Percentiles rank a stretch among this genome's conserved stretches.
Conservation (phyloP, 2,888 invertebrate species). For the Agriopis aurantiaria region DNA sequence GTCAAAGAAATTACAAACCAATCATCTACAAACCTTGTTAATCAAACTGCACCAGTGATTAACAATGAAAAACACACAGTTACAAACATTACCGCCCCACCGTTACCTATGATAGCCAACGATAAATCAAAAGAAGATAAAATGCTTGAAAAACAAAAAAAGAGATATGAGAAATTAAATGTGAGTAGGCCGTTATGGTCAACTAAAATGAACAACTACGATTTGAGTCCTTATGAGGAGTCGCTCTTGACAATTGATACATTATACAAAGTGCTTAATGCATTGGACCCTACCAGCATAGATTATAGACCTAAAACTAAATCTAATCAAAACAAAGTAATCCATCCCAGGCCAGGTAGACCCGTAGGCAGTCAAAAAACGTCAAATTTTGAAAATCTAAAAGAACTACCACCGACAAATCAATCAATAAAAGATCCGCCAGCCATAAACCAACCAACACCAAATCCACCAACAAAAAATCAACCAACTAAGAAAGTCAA, state of each 20-base stretch:
- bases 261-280: slow-evolving; percentile 68
- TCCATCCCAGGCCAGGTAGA: background rate
- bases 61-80: slow-evolving; percentile 1
- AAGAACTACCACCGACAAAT: background rate
- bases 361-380: background rate
- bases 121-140: slow-evolving; percentile 11
- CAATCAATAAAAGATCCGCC: too few relatives aligned
- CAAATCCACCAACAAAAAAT: background rate
- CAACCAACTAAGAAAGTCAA: background rate
- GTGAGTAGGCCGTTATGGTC: slow-evolving; percentile 11
- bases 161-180: background rate
- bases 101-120: slow-evolving; percentile 1
- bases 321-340: background rate
- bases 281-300: slow-evolving; percentile 29
- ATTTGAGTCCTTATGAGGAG: slow-evolving; percentile 32
- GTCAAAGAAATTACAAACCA: too few relatives aligned
- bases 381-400: background rate
- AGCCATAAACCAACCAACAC: background rate
- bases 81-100: background rate
- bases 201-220: slow-evolving; percentile 1
- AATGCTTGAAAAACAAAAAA: slow-evolving; percentile 17
- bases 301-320: slow-evolving; percentile 9
- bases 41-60: background rate
- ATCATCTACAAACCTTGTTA: background rate
- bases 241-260: slow-evolving; percentile 64